Base-by-base conservation (phyloP, 2,888 invertebrate genomes). In the Orthosia gothica region DNA sequence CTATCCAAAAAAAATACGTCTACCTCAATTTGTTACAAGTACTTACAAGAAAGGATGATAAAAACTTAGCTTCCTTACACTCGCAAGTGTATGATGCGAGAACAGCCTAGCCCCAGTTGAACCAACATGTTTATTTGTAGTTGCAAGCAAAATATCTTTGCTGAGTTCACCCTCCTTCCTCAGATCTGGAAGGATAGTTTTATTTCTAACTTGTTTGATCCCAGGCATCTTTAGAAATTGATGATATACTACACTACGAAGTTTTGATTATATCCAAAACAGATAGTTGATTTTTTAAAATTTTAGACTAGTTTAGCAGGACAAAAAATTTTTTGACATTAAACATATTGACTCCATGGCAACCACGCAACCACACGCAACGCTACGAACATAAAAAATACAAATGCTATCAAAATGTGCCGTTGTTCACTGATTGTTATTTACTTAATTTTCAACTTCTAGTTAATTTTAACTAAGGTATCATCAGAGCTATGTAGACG, bases 31-130 rank as follows among this genome's bases (percentile, higher is more conserved):
- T 47, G 18, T 47, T 18, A 23, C 2, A 20, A 54, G 0, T 70
- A 93, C 96, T 94, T 90, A 96, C 96, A 89, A 91, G 68, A 93
- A 93, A n/a, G 96, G 95, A 74, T 94, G 95, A 76, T 91, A 97
- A 86, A 94, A 96, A 71, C 92, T 92, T 72, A 95, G 81, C 89
- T 93, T 96, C 77, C 97, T 95, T 70, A 97, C 95, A 88, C 97
- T 97, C 75, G 97, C 97, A 79, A 97, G 90, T 13, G 97, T 97
- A 79, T 97, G 97, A 90, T 97, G 97, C 45, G 97, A 97, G 86
- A 96, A 97, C 45, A 97, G 94, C 63, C 97, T 93, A 40, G 97
- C 96, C 64, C 97, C 96, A 32, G 95, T 87, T 4, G 95, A 89
- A 54, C 91, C 94, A 40, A 92, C 93, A 79, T 95, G 94, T 87